These are phyloP conservation scores for Drosophila quadrilineata DNA, from an alignment of 1,140 invertebrate species.

Conservation along the genomic window DNA sequence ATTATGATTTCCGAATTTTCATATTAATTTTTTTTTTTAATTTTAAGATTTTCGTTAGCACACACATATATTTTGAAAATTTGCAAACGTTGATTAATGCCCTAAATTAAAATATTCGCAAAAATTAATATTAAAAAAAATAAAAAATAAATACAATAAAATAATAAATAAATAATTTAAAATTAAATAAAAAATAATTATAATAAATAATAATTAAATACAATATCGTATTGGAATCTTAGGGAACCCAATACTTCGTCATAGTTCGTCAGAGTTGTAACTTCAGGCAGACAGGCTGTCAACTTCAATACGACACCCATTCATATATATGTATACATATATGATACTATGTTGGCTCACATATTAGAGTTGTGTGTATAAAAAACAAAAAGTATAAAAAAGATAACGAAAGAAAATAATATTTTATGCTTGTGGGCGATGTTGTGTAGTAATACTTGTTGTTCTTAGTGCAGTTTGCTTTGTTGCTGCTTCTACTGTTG, in stretches of 20 bases:
- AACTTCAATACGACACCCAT: constrained; percentile 20
- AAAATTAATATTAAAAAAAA: too few species aligned
- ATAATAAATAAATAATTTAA: background rate
- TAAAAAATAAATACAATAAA: too few species aligned
- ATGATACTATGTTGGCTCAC: constrained; percentile 2
- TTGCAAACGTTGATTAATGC: too few species aligned
- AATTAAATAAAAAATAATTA: background rate
- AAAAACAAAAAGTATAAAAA: constrained; percentile 77
- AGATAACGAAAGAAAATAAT: constrained; percentile 51
- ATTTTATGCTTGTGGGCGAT: constrained; percentile 30
- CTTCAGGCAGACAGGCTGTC: constrained; percentile 34
- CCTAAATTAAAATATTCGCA: too few species aligned
- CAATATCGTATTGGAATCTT: too few species aligned
- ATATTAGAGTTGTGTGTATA: constrained; percentile 53
- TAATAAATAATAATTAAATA: too few species aligned
- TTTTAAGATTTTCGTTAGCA: too few species aligned
- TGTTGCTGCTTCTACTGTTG: background rate
- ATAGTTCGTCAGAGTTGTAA: too few species aligned
- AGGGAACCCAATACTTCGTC: too few species aligned
- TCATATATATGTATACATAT: constrained; percentile 12
- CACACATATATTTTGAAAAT: too few species aligned
- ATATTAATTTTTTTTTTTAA: too few species aligned
- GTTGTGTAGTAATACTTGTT: constrained; percentile 12
- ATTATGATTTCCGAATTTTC: too few species aligned
- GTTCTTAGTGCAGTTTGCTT: constrained; percentile 10